Conservation (phyloP, 2,888 invertebrate genomes). For the Furcula furcula region DNA sequence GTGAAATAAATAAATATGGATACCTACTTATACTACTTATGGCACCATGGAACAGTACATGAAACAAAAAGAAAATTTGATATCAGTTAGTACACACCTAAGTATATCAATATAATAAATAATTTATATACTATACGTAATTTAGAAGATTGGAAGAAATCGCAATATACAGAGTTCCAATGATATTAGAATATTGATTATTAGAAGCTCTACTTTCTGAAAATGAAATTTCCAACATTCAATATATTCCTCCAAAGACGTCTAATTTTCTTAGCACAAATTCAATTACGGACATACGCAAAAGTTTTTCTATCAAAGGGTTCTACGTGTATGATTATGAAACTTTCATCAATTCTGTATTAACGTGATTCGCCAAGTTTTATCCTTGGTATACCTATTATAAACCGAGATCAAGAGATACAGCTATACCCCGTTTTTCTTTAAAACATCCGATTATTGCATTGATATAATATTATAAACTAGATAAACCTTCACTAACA, state of each 20-base stretch:
- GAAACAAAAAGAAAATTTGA: constrained; percentile 69
- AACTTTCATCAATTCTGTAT: constrained; percentile 42
- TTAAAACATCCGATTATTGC: no score
- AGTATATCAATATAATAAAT: constrained; percentile 15
- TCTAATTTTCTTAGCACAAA: constrained; percentile 35
- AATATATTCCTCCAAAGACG: constrained; percentile 29
- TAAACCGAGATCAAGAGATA: no score
- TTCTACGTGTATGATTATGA: constrained; percentile 46
- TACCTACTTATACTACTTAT: constrained; percentile 75
- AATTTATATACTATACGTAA: neutral
- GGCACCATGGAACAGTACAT: constrained; percentile 72
- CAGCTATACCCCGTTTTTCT: no score
- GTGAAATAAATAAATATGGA: constrained; percentile 35
- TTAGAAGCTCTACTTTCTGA: constrained; percentile 24
- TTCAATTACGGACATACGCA: constrained; percentile 33
- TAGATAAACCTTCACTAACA: no score
- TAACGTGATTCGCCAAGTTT: constrained; percentile 25
- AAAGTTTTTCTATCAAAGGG: constrained; percentile 51
- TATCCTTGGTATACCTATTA: constrained; percentile 11
- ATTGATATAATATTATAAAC: no score
- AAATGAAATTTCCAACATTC: constrained; percentile 22
- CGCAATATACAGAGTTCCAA: constrained; percentile 9
- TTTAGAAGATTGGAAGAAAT: neutral
- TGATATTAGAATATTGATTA: constrained; percentile 22
- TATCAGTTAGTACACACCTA: constrained; percentile 29